These are phyloP conservation scores for Astyanax mexicanus DNA, from an alignment of 2,797 vertebrate species.

Conservation along the genomic window DNA sequence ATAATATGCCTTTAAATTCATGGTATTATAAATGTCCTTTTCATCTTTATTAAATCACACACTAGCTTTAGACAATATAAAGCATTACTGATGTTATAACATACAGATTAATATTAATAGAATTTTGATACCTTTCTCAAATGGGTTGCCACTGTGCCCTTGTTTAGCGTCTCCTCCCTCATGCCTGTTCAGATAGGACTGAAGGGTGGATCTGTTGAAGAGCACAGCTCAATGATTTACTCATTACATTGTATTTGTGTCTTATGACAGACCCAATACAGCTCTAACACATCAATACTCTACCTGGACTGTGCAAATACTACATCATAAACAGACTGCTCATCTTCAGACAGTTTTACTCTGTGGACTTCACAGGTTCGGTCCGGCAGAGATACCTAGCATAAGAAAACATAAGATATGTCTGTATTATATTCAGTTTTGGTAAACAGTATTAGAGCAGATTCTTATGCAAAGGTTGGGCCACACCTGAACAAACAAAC, in stretches of 20 bases:
- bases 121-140: slow-evolving; percentile 83
- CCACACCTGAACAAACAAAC: too few relatives aligned
- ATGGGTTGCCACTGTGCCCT: slow-evolving; percentile 76
- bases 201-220: slow-evolving; percentile 85
- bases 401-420: slow-evolving; percentile 57
- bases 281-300: background rate
- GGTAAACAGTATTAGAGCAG: slow-evolving; percentile 54
- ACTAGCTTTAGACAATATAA: too few relatives aligned
- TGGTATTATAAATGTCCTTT: too few relatives aligned
- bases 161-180: slow-evolving; percentile 71
- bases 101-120: too few relatives aligned
- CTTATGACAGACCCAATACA: too few relatives aligned
- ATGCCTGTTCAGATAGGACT: slow-evolving; percentile 90
- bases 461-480: too few relatives aligned
- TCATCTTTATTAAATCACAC: too few relatives aligned
- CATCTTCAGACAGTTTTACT: slow-evolving; percentile 87
- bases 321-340: slow-evolving; percentile 89
- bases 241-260: too few relatives aligned
- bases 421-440: slow-evolving; percentile 31
- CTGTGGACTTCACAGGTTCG: slow-evolving; percentile 80
- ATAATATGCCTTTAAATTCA: too few relatives aligned
- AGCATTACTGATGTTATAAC: too few relatives aligned
- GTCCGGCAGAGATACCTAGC: slow-evolving; percentile 87
- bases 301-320: slow-evolving; percentile 92
- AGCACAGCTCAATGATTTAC: background rate